Base-by-base conservation (phyloP, 2,888 invertebrate genomes). In the Calameuta filiformis region DNA sequence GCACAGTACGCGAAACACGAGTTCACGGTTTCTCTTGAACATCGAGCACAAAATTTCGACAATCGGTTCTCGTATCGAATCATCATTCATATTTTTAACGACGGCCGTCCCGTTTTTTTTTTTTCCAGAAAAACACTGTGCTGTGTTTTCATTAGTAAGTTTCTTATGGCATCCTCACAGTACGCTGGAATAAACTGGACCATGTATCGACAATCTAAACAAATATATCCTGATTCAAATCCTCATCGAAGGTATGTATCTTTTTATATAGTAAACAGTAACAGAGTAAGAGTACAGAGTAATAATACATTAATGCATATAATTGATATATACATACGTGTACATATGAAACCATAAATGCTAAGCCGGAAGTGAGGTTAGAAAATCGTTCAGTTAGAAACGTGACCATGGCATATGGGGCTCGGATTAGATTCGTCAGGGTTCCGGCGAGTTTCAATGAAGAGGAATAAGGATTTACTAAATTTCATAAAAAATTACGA, bases 1-100 rank as follows among this genome's bases (percentile, higher is more conserved):
- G 76, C 75, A 77, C 75, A 75, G 80, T 68, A 73, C 78, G 79
- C 35, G 76, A 77, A 76, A 73, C 77, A 80, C 73, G 79, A 68
- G 76, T 79, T 76, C 34, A 69, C 31, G 12, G 23, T 75, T 71
- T 56, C 33, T 71, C 69, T 30, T 11, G 69, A 69, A 35, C 12
- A 34, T 71, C 71, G 71, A 23, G 34, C 2, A 11, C 31, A 71
- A 71, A 56, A 56, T 56, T 9, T 9, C 23, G 56, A 15, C 23
- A 9, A 56, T 23, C 56, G 56, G 56, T 56, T 23, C 9, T 6
- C 56, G 56, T 9, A 56, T 56, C 56, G 23, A 56, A 23, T 9
- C 56, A 56, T 56, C 56, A 23, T 56, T 56, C 56, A 56, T 56
- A 56, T 56, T 9, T 56, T 56, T 23, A 23, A 56, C 23, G 23